Base-by-base conservation (phyloP, 2,113 vertebrate species). In the Glaucomys volans region DNA sequence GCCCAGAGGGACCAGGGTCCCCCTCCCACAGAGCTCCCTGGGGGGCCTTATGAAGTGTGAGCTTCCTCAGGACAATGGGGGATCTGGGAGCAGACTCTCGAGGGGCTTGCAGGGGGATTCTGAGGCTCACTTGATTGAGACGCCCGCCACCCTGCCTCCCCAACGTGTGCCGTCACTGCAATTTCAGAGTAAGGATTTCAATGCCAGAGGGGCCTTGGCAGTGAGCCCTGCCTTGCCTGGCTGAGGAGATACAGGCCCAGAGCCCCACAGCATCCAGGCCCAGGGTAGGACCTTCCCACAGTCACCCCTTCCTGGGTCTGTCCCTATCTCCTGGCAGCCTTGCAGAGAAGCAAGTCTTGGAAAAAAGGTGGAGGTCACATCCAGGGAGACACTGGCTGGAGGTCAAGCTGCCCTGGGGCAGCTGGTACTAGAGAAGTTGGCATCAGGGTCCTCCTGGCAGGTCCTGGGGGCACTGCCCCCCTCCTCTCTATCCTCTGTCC, bases 161-260 rank as follows among this genome's bases (percentile, higher is more conserved):
- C 22, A 2, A 82, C 5, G 7, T 4, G 0, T 0, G 14, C n/a
- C 47, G 7, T 16, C 7, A 0, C 7, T 16, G 16, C 35, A 54
- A 1, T 44, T 83, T 37, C 30, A 28, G 20, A 95, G 37, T 17
- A 66, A 8, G 35, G 26, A 14, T 2, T 0, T 22, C 0, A 0
- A 0, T 14, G 42, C 14, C 7, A 8, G 18, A 3, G 37, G 50
- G 32, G 11, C 37, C 59, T 47, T 14, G 26, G 44, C 20, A n/a
- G 1, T 42, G 28, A 32, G 32, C 16, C 2, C 7, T n/a, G 20
- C 30, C 26, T 8, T 28, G 2, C 22, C 4, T 32, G 26, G 32
- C 24, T 47, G 24, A 35, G 35, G 42, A 71, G 42, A 30, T 4
- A 5, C 57, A 85, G 54, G 37, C n/a, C 28, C 62, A 12, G 47